Evolutionary conservation across 2,113 vertebrate species (phyloP), one percentile per base, ranked within the genome.

Genomic region (Zeus faber): DNA sequence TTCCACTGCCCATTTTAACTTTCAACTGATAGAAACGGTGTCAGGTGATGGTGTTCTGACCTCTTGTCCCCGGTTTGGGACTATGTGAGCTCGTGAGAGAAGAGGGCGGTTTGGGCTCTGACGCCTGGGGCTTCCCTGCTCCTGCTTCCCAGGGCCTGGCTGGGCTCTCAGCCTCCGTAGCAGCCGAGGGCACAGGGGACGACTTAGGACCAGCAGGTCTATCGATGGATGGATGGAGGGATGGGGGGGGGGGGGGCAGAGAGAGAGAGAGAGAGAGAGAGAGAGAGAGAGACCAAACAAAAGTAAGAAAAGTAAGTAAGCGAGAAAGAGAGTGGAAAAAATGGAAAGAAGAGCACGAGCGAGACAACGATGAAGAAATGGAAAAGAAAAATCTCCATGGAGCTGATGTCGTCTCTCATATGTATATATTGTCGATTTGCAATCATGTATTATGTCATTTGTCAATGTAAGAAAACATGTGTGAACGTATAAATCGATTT

Each of bases 161-260:
- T n/a, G 25, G 14, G 14, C 2, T 3, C 2, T 31, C 26, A 6
- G 22, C 18, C 18, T 20, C 9, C 11, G 22, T 46, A 11, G 4
- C 24, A 13, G 17, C 18, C 5, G 10, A 24, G 44, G 23, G 22
- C 16, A 45, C 2, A 13, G 59, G 2, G 0, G 72, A 54, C 8
- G 70, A 5, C 66, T 65, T 61, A 9, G 69, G 31, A 41, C 2
- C 47, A 22, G 60, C 16, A 11, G 70, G 44, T 51, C 82, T 86
- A 72, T 16, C 23, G 43, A 67, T 1, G 35, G 23, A 59, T 10
- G 4, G 7, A 51, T 20, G 44, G 26, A 39, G 18, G 11, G 14
- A 41, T 5, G 26, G 33, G 40, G 14, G 25, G 11, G 8, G 26
- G 23, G 35, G 29, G 17, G 51, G 16, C 45, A 54, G 16, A 49